Conservation (phyloP, 2,797 vertebrate species). For the Syndactyla subalaris region DNA sequence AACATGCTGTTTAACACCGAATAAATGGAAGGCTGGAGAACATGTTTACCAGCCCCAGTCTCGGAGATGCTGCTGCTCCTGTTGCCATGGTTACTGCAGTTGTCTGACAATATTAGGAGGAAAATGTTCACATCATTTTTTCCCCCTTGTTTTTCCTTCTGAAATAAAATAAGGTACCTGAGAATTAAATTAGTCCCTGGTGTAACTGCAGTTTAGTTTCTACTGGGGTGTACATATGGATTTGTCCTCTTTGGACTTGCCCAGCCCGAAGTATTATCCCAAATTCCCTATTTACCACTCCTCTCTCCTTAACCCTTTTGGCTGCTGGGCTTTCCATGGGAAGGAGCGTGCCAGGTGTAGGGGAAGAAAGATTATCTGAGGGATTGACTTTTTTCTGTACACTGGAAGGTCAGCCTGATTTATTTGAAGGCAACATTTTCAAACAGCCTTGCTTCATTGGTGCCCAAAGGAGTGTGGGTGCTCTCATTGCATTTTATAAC, state of each 20-base stretch:
- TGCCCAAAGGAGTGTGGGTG: neutral
- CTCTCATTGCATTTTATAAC: neutral
- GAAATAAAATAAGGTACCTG: neutral
- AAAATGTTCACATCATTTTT: neutral
- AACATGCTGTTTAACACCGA: neutral
- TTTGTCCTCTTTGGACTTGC: neutral
- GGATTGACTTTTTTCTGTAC: fast-evolving
- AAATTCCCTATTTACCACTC: neutral
- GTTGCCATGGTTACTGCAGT: conserved; percentile 34
- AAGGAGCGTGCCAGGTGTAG: neutral
- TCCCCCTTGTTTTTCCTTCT: neutral
- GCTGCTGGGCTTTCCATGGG: neutral
- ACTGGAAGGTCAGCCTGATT: neutral
- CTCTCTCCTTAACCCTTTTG: neutral
- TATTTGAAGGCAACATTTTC: neutral
- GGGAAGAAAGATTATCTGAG: neutral
- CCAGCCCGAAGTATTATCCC: neutral
- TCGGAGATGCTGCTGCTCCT: neutral
- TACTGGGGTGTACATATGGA: neutral
- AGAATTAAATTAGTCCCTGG: neutral
- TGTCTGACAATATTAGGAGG: neutral
- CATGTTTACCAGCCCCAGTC: neutral
- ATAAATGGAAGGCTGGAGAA: neutral
- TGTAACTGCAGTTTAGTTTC: neutral
- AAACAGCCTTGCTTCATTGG: neutral